Base-by-base conservation (phyloP, 1,140 invertebrate species). In the Tyrophagus putrescentiae region DNA sequence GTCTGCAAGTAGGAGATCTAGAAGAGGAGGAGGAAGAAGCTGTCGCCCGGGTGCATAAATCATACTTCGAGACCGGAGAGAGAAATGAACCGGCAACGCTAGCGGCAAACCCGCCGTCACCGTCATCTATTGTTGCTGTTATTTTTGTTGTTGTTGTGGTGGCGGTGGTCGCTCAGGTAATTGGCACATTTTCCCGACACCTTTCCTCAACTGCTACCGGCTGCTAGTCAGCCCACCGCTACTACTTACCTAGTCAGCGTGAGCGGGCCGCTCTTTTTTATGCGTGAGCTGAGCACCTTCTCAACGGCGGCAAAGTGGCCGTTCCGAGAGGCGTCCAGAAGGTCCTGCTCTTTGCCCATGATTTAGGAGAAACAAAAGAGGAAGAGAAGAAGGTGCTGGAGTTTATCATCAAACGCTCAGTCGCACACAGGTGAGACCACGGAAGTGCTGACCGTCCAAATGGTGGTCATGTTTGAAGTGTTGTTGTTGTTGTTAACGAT, bases 341-440 rank as follows among this genome's bases (percentile, higher is more conserved):
- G 80, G 76, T 95, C 90, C 73, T 92, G 86, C 73, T 94, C 90
- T 76, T 91, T 92, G 70, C 89, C 90, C 88, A 96, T 75, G 18
- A 7, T 60, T 58, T 50, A 9, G 45, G 21, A 13, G 36, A 39
- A 13, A 13, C 36, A 13, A 13, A n/a, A 39, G 13, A 13, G 36
- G 13, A 39, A n/a, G 13, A 39, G 36, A 13, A 39, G 36, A 13
- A 13, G 36, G 36, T 39, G 36, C 36, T 39, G 36, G n/a, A 13
- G 36, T 13, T n/a, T 39, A n/a, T 13, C 36, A 13, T n/a, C n/a
- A 13, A 39, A 39, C 36, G 36, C 36, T 13, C 13, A 39, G 13
- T 39, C 36, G 36, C 13, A 13, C n/a, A 39, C 36, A 39, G 36
- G 36, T 39, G 36, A 13, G n/a, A 13, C 36, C 36, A 13, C 36